phyloP scores from a whole-genome alignment of 2,797 vertebrate species.

The Brachyalestes nurse region DNA sequence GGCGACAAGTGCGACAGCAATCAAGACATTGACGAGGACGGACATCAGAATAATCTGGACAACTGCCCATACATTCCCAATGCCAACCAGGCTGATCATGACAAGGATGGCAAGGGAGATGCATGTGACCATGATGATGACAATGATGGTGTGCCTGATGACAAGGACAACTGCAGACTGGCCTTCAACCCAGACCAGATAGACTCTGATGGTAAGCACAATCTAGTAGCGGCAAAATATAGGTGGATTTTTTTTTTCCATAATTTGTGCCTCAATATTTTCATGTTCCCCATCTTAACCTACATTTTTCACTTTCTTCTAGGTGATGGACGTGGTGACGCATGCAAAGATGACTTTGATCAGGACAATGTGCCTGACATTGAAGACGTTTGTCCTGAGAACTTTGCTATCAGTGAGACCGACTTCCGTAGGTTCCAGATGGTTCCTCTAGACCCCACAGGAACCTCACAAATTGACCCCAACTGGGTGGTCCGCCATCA shows the following conservation, averaged over 20 bases:
- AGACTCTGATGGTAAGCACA: slow-evolving; percentile 91
- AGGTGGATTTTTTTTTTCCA: not conserved
- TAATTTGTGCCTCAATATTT: not conserved
- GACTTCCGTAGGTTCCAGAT: slow-evolving; percentile 99
- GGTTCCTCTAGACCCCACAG: slow-evolving; percentile 97
- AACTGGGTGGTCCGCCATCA: slow-evolving; percentile 99
- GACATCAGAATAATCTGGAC: slow-evolving; percentile 98
- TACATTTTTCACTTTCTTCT: not conserved
- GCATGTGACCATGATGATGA: slow-evolving; percentile 98
- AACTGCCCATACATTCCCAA: slow-evolving; percentile 98
- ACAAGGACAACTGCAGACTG: slow-evolving; percentile 95
- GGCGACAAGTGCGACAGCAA: slow-evolving; percentile 97
- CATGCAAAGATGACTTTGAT: slow-evolving; percentile 97
- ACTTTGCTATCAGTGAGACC: slow-evolving; percentile 94
- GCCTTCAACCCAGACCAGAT: slow-evolving; percentile 92
- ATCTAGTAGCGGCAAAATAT: not conserved
- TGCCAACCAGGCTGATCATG: slow-evolving; percentile 97
- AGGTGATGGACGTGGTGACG: slow-evolving; percentile 96
- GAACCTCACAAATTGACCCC: slow-evolving; percentile 97
- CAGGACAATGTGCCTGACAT: slow-evolving; percentile 92
- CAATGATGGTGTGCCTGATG: slow-evolving; percentile 95
- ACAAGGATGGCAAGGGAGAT: slow-evolving; percentile 97
- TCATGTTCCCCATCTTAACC: not conserved
- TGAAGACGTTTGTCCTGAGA: slow-evolving; percentile 95
- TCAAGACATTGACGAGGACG: slow-evolving; percentile 98